Conservation (phyloP, 2,113 vertebrate species). For the Natator depressus region DNA sequence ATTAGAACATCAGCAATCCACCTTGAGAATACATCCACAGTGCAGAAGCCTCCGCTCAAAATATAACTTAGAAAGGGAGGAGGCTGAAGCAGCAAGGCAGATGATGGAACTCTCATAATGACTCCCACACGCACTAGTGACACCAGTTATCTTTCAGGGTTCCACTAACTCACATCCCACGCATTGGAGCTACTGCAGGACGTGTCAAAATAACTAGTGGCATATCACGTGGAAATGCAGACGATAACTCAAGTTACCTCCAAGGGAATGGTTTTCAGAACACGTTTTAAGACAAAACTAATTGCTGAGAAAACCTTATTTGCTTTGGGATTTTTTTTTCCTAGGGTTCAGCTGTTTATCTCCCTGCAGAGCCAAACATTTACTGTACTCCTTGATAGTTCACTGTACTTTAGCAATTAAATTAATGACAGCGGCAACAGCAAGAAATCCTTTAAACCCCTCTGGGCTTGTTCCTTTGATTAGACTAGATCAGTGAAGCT, state of each 20-base stretch:
- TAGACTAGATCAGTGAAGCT: conserved; percentile 78
- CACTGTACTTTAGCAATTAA: conserved; percentile 78
- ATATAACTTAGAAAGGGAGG: not conserved
- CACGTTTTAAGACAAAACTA: conserved; percentile 65
- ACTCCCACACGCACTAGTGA: not conserved
- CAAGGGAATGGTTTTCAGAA: conserved; percentile 43
- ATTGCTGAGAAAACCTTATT: conserved; percentile 68
- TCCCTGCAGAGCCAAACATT: conserved; percentile 71
- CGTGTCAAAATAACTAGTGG: not conserved
- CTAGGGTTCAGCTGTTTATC: conserved; percentile 70
- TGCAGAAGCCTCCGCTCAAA: not conserved
- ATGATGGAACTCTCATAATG: not conserved
- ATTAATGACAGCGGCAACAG: conserved; percentile 75
- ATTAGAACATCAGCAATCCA: not conserved
- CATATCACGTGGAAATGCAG: conserved; percentile 14
- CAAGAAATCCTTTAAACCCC: conserved; percentile 77
- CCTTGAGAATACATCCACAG: not conserved
- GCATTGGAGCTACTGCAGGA: conserved; percentile 8
- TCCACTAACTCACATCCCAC: not conserved
- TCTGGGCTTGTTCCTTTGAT: conserved; percentile 79
- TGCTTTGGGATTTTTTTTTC: conserved; percentile 61
- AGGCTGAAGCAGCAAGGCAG: not conserved
- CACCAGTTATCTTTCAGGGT: not conserved
- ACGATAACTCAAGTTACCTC: conserved; percentile 44
- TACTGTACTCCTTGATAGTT: conserved; percentile 70